Percentiles rank a stretch among this genome's conserved stretches.
phyloP scores from a whole-genome alignment of 1,140 invertebrate genomes.

The Lineus longissimus region DNA sequence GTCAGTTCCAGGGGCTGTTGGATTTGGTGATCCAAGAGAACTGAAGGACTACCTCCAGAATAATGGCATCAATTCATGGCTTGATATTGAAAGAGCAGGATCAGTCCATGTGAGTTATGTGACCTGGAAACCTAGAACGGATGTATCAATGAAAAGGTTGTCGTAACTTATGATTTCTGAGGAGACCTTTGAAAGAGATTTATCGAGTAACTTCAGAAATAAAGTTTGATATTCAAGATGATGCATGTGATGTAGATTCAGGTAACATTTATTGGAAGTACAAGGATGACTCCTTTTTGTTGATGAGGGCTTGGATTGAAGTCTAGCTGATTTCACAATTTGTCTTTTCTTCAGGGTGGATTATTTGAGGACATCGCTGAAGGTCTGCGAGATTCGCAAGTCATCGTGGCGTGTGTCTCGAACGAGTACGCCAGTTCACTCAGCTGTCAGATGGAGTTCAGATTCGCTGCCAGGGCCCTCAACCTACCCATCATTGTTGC shows the following conservation, averaged over 20 bases:
- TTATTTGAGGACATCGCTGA: constrained; percentile 46
- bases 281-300: neutral
- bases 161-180: too few species aligned
- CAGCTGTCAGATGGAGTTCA: constrained; percentile 41
- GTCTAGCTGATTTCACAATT: neutral
- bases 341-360: constrained; percentile 30
- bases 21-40: constrained; percentile 44
- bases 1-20: constrained; percentile 26
- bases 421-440: constrained; percentile 41
- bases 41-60: constrained; percentile 40
- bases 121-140: too few species aligned
- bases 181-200: too few species aligned
- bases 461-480: constrained; percentile 39
- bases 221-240: too few species aligned
- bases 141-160: too few species aligned
- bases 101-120: constrained; percentile 24
- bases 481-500: constrained; percentile 38
- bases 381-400: constrained; percentile 36
- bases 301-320: neutral
- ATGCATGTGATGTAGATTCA: neutral
- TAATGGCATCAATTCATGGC: constrained; percentile 45
- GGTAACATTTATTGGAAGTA: neutral
- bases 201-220: too few species aligned
- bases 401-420: constrained; percentile 44
- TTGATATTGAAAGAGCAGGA: constrained; percentile 48